Percentiles rank a stretch among this genome's conserved stretches.
Conservation (phyloP, 1,140 invertebrate genomes). For the Brachystomella parvula region DNA sequence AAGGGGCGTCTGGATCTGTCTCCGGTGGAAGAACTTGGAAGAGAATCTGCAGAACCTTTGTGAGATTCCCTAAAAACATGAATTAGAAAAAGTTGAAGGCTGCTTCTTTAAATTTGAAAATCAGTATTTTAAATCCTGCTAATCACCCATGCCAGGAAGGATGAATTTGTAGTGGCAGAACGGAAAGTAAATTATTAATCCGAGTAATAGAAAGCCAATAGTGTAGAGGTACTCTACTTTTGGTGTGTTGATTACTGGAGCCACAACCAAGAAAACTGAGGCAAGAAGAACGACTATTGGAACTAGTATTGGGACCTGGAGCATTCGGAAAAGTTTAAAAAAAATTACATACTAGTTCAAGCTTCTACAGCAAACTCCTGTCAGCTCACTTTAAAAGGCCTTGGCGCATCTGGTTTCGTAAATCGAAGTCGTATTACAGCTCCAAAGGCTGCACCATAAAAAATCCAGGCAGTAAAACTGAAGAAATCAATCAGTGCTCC, state of each 20-base stretch:
- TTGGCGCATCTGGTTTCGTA: constrained; percentile 74
- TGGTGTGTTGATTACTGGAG: constrained; percentile 48
- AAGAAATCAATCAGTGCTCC: constrained; percentile 89
- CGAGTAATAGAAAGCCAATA: constrained; percentile 46
- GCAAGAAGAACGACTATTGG: constrained; percentile 46
- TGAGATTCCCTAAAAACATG: background rate
- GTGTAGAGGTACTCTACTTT: constrained; percentile 45
- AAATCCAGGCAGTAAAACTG: constrained; percentile 91
- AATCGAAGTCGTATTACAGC: constrained; percentile 78
- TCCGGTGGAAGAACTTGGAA: constrained; percentile 3
- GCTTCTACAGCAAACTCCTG: background rate
- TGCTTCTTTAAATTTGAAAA: background rate
- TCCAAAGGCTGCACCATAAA: constrained; percentile 83
- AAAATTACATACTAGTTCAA: background rate
- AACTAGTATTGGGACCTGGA: constrained; percentile 48
- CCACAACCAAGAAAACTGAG: constrained; percentile 48
- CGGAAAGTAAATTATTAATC: constrained; percentile 49
- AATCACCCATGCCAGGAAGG: constrained; percentile 40
- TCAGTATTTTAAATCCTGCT: background rate
- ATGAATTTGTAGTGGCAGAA: constrained; percentile 46
- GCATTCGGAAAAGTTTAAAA: too few relatives aligned
- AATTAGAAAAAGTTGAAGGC: background rate
- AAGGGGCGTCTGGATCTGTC: background rate
- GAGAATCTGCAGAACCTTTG: background rate
- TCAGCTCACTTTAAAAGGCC: constrained; percentile 66